Evolutionary conservation across 2,113 vertebrate species (phyloP).

Genomic region (Salvelinus alpinus): DNA sequence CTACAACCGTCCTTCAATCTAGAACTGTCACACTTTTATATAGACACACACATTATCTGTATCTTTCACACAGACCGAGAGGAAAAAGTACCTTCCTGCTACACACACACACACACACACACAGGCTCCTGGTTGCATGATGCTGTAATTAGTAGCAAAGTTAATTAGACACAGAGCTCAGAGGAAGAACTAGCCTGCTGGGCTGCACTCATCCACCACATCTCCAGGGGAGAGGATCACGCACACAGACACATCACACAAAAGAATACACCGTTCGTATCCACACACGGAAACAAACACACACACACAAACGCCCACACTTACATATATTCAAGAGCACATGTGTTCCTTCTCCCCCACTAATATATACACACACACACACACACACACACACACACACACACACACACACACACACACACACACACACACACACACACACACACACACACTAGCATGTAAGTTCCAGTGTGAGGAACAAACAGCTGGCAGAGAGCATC

Average conservation of each 20-base stretch:
- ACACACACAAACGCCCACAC: slow-evolving; percentile 14
- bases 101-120: neutral
- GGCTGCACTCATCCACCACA: slow-evolving; percentile 54
- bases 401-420: too few relatives aligned
- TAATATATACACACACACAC: too few relatives aligned
- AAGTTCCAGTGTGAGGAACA: too few relatives aligned
- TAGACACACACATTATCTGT: neutral
- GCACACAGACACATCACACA: neutral
- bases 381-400: too few relatives aligned
- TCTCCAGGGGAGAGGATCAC: slow-evolving; percentile 43
- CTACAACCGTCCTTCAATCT: too few relatives aligned
- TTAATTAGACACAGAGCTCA: slow-evolving; percentile 67
- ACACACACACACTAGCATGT: too few relatives aligned
- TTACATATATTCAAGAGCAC: neutral
- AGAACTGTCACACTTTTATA: neutral
- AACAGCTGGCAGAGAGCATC: too few relatives aligned
- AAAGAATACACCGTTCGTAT: slow-evolving; percentile 3
- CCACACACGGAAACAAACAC: neutral
- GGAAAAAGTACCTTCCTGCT: neutral
- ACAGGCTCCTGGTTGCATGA: slow-evolving; percentile 1
- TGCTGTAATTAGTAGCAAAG: slow-evolving; percentile 57
- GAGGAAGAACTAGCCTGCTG: slow-evolving; percentile 53
- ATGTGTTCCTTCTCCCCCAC: neutral
- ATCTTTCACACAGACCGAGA: neutral
- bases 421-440: too few relatives aligned